Evolutionary conservation across 2,888 invertebrate species (phyloP).

Genomic region (Bedellia somnulentella): DNA sequence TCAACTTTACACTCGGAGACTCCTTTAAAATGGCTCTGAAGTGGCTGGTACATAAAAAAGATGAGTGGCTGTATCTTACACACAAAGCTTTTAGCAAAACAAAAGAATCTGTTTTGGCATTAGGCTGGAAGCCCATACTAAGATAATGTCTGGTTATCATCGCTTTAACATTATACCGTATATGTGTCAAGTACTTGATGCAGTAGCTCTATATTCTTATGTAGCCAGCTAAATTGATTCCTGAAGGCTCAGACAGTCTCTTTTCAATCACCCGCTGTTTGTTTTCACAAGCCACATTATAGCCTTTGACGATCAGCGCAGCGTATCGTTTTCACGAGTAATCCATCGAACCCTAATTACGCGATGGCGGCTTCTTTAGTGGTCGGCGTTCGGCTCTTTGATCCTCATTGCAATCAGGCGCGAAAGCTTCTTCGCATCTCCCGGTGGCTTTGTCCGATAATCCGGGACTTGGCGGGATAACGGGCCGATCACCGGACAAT

Average conservation of each 20-base stretch:
- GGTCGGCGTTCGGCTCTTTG: slow-evolving; percentile 24
- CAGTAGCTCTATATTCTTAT: no score
- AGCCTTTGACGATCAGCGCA: slow-evolving; percentile 28
- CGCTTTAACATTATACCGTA: no score
- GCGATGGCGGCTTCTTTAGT: slow-evolving; percentile 30
- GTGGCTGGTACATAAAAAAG: slow-evolving; percentile 1
- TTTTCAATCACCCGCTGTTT: slow-evolving; percentile 53
- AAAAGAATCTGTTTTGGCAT: slow-evolving; percentile 29
- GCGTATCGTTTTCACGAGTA: slow-evolving; percentile 38
- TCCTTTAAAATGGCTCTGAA: slow-evolving; percentile 2
- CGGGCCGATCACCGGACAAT: slow-evolving; percentile 37
- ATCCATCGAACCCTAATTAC: slow-evolving; percentile 40
- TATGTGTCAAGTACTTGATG: no score
- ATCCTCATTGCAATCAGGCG: slow-evolving; percentile 48
- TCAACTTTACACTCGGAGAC: slow-evolving; percentile 11
- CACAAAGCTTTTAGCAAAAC: slow-evolving; percentile 30
- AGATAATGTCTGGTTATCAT: background rate
- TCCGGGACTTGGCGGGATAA: slow-evolving; percentile 42
- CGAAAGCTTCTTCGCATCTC: slow-evolving; percentile 32
- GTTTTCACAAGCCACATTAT: slow-evolving; percentile 29
- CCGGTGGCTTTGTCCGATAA: slow-evolving; percentile 41
- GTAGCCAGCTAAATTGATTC: no score
- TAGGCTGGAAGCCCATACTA: background rate
- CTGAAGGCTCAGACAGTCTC: no score
- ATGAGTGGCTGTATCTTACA: no score